These are phyloP conservation scores for Pempheris klunzingeri DNA, from an alignment of 2,797 vertebrate genomes.

Conservation along the genomic window DNA sequence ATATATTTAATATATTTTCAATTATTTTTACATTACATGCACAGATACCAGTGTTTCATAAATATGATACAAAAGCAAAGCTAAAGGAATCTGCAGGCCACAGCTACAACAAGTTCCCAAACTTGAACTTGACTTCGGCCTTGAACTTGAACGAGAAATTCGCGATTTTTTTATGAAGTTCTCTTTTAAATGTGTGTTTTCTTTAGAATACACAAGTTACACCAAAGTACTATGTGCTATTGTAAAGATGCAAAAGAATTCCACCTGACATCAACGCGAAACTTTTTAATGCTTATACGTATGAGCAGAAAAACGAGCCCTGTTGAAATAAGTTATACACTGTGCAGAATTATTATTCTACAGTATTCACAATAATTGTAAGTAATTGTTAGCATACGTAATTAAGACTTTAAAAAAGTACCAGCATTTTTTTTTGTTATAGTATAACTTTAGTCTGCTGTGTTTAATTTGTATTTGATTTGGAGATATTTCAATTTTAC, in stretches of 20 bases:
- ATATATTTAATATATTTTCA: neutral
- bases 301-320: neutral
- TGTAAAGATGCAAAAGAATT: neutral
- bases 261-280: neutral
- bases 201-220: neutral
- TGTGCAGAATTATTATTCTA: neutral
- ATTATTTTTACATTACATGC: neutral
- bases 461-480: slow-evolving; percentile 1
- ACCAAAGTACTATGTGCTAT: neutral
- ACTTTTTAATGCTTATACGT: slow-evolving; percentile 10
- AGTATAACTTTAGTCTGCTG: neutral
- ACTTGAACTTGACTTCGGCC: slow-evolving; percentile 52
- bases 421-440: neutral
- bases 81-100: slow-evolving; percentile 13
- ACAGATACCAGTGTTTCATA: neutral
- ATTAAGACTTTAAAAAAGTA: slow-evolving; percentile 11
- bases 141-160: slow-evolving; percentile 50
- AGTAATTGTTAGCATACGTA: neutral
- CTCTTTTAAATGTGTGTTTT: neutral
- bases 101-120: slow-evolving; percentile 28
- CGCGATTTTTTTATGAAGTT: neutral
- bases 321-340: neutral
- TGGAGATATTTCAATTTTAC: neutral
- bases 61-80: neutral
- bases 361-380: neutral